These are phyloP conservation scores for Chlorops oryzae DNA, from an alignment of 1,140 invertebrate genomes.

Conservation along the genomic window DNA sequence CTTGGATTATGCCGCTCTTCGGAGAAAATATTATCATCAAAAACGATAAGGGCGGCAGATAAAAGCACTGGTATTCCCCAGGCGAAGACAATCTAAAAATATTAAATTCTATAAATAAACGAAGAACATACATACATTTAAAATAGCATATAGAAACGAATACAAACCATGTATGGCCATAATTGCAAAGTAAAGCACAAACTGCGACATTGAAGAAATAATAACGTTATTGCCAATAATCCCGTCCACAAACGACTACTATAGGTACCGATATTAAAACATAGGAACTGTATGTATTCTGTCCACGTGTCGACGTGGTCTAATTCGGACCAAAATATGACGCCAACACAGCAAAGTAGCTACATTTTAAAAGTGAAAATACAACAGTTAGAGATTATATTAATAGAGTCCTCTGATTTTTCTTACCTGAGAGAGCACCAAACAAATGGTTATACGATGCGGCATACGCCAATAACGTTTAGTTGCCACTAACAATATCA, in stretches of 20 bases:
- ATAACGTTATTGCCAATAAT: constrained; percentile 69
- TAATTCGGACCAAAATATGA: constrained; percentile 61
- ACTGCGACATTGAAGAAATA: constrained; percentile 76
- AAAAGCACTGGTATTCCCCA: constrained; percentile 62
- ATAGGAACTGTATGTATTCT: constrained; percentile 64
- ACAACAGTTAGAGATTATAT: not conserved
- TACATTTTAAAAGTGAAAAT: constrained; percentile 22
- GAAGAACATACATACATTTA: not conserved
- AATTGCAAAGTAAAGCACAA: constrained; percentile 71
- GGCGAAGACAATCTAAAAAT: constrained; percentile 61
- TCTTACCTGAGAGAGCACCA: constrained; percentile 72
- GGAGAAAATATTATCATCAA: constrained; percentile 48
- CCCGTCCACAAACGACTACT: constrained; percentile 77
- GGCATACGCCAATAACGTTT: constrained; percentile 73
- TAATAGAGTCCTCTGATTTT: not conserved
- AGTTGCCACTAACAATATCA: constrained; percentile 68
- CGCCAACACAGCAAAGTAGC: constrained; percentile 59
- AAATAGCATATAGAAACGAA: not conserved
- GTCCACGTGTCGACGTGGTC: constrained; percentile 50
- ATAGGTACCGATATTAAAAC: constrained; percentile 69
- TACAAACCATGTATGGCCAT: constrained; percentile 52
- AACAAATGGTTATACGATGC: constrained; percentile 71
- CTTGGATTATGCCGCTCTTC: constrained; percentile 64
- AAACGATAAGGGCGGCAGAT: constrained; percentile 52
- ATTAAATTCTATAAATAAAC: not conserved